phyloP scores from a whole-genome alignment of 2,797 vertebrate genomes.

The Pangasius macronema region DNA sequence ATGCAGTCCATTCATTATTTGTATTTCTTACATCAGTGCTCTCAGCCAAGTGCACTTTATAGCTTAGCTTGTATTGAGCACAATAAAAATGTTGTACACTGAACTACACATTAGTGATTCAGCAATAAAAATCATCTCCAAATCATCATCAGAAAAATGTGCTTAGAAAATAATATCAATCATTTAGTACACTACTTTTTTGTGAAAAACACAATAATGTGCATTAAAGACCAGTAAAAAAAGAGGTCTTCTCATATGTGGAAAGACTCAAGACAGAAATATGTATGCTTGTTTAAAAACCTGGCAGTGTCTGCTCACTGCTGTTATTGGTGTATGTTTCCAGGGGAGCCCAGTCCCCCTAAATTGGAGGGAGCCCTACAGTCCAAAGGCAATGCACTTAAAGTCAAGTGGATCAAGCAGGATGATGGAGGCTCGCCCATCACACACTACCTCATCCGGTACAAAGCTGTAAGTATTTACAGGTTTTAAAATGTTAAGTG shows the following conservation, averaged over 20 bases:
- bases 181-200: neutral
- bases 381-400: constrained; percentile 89
- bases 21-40: neutral
- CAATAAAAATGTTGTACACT: neutral
- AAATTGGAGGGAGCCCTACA: constrained; percentile 86
- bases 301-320: constrained; percentile 26
- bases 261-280: neutral
- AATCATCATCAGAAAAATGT: neutral
- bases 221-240: neutral
- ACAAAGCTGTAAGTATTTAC: constrained; percentile 87
- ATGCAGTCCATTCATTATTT: neutral
- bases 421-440: constrained; percentile 96
- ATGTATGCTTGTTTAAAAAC: neutral
- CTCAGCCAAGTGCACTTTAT: neutral
- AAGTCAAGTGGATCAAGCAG: constrained; percentile 91
- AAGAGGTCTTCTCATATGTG: neutral
- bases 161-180: neutral
- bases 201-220: no score
- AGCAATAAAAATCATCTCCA: neutral
- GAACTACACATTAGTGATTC: constrained; percentile 3
- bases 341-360: constrained; percentile 93
- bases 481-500: neutral
- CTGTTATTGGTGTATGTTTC: constrained; percentile 64
- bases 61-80: neutral
- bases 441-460: constrained; percentile 90